phyloP scores from a whole-genome alignment of 2,888 invertebrate genomes.

The Tetragnatha montana region DNA sequence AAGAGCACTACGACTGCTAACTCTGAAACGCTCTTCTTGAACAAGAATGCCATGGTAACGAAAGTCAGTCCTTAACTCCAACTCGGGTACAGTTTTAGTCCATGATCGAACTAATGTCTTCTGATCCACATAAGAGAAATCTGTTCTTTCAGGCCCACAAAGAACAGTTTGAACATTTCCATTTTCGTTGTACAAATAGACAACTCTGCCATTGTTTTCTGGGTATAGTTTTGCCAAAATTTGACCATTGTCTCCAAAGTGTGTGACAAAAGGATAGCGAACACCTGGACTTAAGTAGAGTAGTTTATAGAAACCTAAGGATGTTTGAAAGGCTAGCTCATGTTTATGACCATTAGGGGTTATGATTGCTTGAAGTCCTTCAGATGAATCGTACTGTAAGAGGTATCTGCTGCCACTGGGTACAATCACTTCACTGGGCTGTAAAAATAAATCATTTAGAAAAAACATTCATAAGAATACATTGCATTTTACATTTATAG shows the following conservation, averaged over 20 bases:
- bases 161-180: constrained; percentile 81
- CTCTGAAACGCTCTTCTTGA: constrained; percentile 82
- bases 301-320: constrained; percentile 88
- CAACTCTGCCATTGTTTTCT: constrained; percentile 90
- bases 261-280: constrained; percentile 86
- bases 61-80: constrained; percentile 73
- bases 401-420: constrained; percentile 92
- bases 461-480: not conserved
- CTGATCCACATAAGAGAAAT: constrained; percentile 73
- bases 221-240: constrained; percentile 92
- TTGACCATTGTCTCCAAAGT: constrained; percentile 89
- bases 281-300: constrained; percentile 90
- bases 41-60: constrained; percentile 74
- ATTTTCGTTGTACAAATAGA: constrained; percentile 91
- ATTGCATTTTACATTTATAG: not conserved
- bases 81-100: constrained; percentile 72
- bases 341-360: constrained; percentile 93
- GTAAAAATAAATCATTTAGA: constrained; percentile 72
- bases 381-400: constrained; percentile 85
- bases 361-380: constrained; percentile 89
- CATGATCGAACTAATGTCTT: constrained; percentile 73
- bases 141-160: constrained; percentile 76
- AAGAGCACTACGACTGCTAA: constrained; percentile 89
- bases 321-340: constrained; percentile 92
- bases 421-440: constrained; percentile 90